Conservation (phyloP, 1,140 invertebrate genomes). For the Subanguina moxae region DNA sequence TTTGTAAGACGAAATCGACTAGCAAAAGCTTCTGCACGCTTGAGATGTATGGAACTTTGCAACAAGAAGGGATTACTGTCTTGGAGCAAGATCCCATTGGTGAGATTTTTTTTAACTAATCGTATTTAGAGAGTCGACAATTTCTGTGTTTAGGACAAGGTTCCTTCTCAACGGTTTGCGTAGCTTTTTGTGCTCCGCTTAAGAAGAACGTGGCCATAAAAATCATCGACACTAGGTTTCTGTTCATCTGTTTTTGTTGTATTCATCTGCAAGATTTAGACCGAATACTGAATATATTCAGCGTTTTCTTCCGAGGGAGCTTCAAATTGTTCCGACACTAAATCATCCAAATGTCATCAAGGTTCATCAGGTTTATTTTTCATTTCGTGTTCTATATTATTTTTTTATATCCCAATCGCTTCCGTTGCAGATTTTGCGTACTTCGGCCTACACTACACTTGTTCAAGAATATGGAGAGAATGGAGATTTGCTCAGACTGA, state of each 20-base stretch:
- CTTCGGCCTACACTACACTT: slow-evolving; percentile 32
- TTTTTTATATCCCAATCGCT: slow-evolving; percentile 56
- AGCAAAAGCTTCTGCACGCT: no score
- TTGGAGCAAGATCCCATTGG: no score
- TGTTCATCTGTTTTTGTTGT: no score
- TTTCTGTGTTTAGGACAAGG: slow-evolving; percentile 7
- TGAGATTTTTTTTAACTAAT: no score
- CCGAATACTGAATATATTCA: slow-evolving; percentile 65
- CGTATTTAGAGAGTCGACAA: no score
- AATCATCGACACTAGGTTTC: slow-evolving; percentile 27
- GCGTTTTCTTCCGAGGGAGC: slow-evolving; percentile 68
- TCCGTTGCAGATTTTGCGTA: slow-evolving; percentile 25
- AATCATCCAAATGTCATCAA: slow-evolving; percentile 64
- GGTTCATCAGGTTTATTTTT: background rate
- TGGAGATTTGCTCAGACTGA: slow-evolving; percentile 46
- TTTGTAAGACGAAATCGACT: no score
- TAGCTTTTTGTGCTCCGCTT: slow-evolving; percentile 7
- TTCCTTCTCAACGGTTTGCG: slow-evolving; percentile 12
- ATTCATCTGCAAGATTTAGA: background rate
- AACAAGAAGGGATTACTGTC: no score
- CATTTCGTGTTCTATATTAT: slow-evolving; percentile 62
- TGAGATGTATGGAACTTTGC: no score
- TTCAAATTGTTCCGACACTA: slow-evolving; percentile 64
- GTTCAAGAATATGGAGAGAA: slow-evolving; percentile 38
- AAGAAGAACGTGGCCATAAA: slow-evolving; percentile 28